Evolutionary conservation across 2,797 vertebrate species (phyloP).

Genomic region (Lates japonicus): DNA sequence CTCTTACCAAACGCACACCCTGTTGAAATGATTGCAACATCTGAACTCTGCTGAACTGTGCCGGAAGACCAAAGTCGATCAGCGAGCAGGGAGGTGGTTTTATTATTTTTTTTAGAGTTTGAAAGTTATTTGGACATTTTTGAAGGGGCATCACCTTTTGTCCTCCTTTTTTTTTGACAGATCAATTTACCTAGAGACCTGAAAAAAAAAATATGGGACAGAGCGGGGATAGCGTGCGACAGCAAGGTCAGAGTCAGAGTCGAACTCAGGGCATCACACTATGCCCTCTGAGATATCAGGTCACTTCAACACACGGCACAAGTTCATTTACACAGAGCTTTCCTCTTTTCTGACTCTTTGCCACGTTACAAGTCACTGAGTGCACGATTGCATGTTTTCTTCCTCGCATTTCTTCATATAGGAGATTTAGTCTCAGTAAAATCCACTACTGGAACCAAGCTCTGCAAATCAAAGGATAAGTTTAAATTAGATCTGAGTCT

Average conservation of each 20-base stretch:
- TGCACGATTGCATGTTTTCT: neutral
- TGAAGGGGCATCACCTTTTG: neutral
- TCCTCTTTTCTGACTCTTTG: neutral
- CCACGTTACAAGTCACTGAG: neutral
- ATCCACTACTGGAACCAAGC: neutral
- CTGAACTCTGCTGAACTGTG: conserved; percentile 77
- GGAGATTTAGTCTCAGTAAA: neutral
- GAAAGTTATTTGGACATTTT: neutral
- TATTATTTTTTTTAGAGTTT: conserved; percentile 12
- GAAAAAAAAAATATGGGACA: neutral
- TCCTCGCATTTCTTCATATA: neutral
- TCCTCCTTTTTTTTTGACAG: neutral
- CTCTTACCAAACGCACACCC: conserved; percentile 78
- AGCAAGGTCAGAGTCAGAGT: conserved; percentile 29
- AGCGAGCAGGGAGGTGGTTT: conserved; percentile 31
- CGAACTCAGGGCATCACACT: conserved; percentile 43
- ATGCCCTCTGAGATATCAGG: conserved; percentile 15
- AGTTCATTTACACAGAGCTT: conserved; percentile 29
- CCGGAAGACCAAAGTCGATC: conserved; percentile 70
- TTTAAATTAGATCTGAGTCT: conserved; percentile 2
- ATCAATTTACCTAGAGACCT: neutral
- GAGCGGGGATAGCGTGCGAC: neutral
- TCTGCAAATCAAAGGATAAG: neutral
- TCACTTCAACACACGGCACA: conserved; percentile 29
- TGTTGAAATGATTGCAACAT: conserved; percentile 80